Base-by-base conservation (phyloP, 1,140 invertebrate genomes). In the Antheraea mylitta region DNA sequence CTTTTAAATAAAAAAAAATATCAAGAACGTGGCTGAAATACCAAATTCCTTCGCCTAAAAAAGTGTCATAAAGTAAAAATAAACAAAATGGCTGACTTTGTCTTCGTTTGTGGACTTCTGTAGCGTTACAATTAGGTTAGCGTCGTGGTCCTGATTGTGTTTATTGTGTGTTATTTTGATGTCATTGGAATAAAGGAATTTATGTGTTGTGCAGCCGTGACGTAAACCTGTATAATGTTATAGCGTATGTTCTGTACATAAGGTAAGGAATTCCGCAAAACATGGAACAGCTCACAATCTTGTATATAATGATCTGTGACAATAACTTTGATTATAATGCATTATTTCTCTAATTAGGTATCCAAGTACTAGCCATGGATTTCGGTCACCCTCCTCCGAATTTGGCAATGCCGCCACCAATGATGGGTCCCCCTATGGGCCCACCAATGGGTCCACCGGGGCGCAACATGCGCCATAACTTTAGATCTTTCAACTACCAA, bases 401-500 rank as follows among this genome's bases (percentile, higher is more conserved):
- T 82, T 76, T 92, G 90, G 78, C 78, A 64, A 90, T 91, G 83
- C 89, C 89, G 65, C 86, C 89, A 66, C 88, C 87, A 66, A 83
- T 81, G 70, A 90, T 90, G 85, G 82, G 85, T 13, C 38, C 38
- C 7, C 38, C 38, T 42, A 64, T 73, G 79, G 82, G 66, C 30
- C 59, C 59, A 36, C 67, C 58, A 42, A 65, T 74, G 79, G 82
- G 67, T 42, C 36, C 38, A 18, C 83, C 87, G 38, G 81, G 76
- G 66, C 84, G 87, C 70, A 89, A 87, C 78, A 87, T 87, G 73
- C 86, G 90, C 73, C 89, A 89, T 83, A 87, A 85, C 70, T 94
- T 94, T 87, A 87, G 93, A 68, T 93, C 93, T 68, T 94, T 92
- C 79, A 83, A 85, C 83, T 93, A 92, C 92, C 93, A 90, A 77